phyloP scores from a whole-genome alignment of 1,140 invertebrate species.

The Tribolium castaneum region DNA sequence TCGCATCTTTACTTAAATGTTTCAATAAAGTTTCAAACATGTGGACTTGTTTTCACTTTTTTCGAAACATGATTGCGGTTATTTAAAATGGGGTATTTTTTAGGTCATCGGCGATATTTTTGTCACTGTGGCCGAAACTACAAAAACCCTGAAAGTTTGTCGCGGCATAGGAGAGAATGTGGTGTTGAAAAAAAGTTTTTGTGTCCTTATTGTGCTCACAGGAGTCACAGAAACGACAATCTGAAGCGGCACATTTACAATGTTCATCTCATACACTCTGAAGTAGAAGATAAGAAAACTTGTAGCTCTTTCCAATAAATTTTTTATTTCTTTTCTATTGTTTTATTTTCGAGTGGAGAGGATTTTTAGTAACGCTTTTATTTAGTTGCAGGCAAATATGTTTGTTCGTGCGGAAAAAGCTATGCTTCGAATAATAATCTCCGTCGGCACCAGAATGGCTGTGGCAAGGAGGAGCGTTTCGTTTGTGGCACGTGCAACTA shows the following conservation, averaged over 20 bases:
- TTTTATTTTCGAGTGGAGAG: background rate
- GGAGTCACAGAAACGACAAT: conserved; percentile 48
- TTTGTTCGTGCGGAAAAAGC: background rate
- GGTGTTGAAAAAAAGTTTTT: conserved; percentile 30
- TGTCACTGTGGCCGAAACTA: conserved; percentile 27
- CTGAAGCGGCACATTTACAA: conserved; percentile 31
- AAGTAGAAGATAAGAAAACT: too few species aligned
- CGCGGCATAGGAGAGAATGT: conserved; percentile 41
- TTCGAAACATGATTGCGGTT: background rate
- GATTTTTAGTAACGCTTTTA: background rate
- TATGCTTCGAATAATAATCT: background rate
- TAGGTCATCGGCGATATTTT: conserved; percentile 12
- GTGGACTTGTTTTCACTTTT: too few species aligned
- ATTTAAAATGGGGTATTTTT: background rate
- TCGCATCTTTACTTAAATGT: background rate
- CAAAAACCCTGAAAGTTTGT: conserved; percentile 36
- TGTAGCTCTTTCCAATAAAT: background rate
- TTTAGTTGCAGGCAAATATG: conserved; percentile 1
- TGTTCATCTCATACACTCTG: background rate
- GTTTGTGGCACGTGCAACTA: conserved; percentile 45
- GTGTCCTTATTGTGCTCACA: conserved; percentile 47
- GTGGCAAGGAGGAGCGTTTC: conserved; percentile 47
- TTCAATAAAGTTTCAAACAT: too few species aligned
- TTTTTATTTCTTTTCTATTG: background rate
- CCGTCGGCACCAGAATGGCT: conserved; percentile 30